Evolutionary conservation across 2,888 invertebrate species (phyloP), one percentile per base, ranked within the genome.

Genomic region (Spilarctia lutea): DNA sequence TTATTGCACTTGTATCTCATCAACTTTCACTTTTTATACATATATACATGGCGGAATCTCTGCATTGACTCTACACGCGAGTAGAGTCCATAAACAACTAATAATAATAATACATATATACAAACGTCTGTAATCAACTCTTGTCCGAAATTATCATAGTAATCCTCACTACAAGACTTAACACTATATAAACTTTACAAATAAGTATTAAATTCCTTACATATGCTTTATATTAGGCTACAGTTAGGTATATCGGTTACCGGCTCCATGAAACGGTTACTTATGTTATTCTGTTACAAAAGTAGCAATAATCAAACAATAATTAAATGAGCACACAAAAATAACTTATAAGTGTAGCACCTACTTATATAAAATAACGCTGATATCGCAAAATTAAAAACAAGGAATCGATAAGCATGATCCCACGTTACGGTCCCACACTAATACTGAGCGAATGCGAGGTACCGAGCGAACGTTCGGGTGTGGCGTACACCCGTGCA

Each of bases 1-100:
- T 71, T 73, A 20, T 68, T 70, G 75, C 81, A 83, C 78, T 75
- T 83, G 73, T 79, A 83, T 68, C 39, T 60, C 72, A 79, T 77
- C 71, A 75, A 79, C 75, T 76, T 42, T 72, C 35, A 72, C 65
- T 71, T 66, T 20, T 18, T 56, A 45, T 33, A 67, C 56, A 60
- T 52, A 65, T n/a, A n/a, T n/a, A n/a, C n/a, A n/a, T 39, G 8
- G 33, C 33, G 33, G 33, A 33, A 33, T 33, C 33, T 33, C 33
- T 33, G 33, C 33, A 4, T 33, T 33, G 33, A 33, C 33, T 33
- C 33, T 33, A 33, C 33, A 33, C 33, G 33, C 33, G 33, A 33
- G 33, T 3, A 33, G 33, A 33, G 33, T 33, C 33, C 33, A 2
- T 33, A 33, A 33, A 33, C 33, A 33, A 33, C 33, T 33, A 33